A percentile compares a stretch with the other conserved stretches of the same genome.
These are phyloP conservation scores for Amphibalanus amphitrite DNA, from an alignment of 1,140 invertebrate genomes.

Conservation along the genomic window DNA sequence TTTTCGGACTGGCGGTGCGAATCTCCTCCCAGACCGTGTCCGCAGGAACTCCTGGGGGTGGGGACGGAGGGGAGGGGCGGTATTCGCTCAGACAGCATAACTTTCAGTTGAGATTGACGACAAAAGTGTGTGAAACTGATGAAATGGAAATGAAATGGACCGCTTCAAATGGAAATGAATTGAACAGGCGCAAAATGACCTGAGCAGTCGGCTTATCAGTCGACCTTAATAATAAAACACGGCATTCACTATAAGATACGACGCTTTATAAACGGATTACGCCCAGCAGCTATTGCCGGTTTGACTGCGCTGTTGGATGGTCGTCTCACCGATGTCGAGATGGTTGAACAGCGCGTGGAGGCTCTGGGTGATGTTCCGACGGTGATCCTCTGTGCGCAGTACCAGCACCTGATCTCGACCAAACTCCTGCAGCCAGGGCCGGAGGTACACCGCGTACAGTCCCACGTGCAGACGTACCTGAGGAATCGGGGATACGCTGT, in stretches of 20 bases:
- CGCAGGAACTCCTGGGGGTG: conserved; percentile 10
- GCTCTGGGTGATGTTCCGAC: conserved; percentile 5
- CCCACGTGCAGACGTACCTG: conserved; percentile 13
- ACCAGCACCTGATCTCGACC: conserved; percentile 11
- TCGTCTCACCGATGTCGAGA: too few relatives aligned
- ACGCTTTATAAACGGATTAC: too few relatives aligned
- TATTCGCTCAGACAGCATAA: not conserved
- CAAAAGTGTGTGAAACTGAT: too few relatives aligned
- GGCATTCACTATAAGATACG: too few relatives aligned
- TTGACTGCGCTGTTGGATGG: too few relatives aligned
- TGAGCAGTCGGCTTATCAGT: too few relatives aligned
- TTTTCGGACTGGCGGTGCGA: conserved; percentile 8
- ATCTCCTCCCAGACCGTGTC: conserved; percentile 7
- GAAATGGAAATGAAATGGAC: too few relatives aligned
- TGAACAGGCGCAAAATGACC: too few relatives aligned
- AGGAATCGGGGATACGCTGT: not conserved
- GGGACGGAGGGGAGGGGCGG: not conserved
- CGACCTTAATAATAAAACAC: too few relatives aligned
- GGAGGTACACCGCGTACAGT: conserved; percentile 12
- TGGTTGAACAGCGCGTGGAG: conserved; percentile 7
- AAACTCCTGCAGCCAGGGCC: conserved; percentile 13
- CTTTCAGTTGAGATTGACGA: too few relatives aligned
- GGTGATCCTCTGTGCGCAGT: conserved; percentile 15
- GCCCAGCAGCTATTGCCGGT: too few relatives aligned
- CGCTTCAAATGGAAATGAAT: too few relatives aligned